Evolutionary conservation across 2,888 invertebrate species (phyloP).

Genomic region (Protonemura montana): DNA sequence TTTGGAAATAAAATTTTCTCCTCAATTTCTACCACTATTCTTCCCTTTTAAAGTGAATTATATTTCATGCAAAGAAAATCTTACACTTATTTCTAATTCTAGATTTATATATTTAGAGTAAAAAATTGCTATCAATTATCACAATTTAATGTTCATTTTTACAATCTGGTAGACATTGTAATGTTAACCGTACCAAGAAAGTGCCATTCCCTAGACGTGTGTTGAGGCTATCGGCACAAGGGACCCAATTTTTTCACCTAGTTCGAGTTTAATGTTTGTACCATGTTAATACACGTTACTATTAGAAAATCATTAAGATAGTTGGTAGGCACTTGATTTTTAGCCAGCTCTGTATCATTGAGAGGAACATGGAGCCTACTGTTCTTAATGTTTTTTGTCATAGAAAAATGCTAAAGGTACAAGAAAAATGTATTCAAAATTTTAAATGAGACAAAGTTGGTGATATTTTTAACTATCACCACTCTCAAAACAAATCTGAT

Average conservation of each 20-base stretch:
- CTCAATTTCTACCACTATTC: too few species aligned
- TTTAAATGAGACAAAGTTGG: too few species aligned
- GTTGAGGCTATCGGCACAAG: background rate
- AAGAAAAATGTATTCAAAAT: too few species aligned
- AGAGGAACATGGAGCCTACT: too few species aligned
- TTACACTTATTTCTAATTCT: background rate
- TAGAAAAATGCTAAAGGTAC: too few species aligned
- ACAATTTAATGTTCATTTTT: conserved; percentile 41
- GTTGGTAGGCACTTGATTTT: background rate
- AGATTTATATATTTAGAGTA: conserved; percentile 23
- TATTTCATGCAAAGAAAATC: background rate
- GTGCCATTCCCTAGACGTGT: background rate
- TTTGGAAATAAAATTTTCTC: too few species aligned
- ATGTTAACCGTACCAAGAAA: background rate
- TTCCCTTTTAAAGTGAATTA: background rate
- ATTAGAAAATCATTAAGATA: background rate
- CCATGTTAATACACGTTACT: background rate
- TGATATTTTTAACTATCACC: too few species aligned
- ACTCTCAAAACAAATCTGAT: too few species aligned
- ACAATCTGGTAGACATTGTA: background rate
- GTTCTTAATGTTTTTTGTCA: too few species aligned
- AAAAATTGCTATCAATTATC: conserved; percentile 40
- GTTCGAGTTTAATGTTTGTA: background rate
- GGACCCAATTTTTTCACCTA: too few species aligned
- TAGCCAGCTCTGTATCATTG: background rate